Evolutionary conservation across 2,888 invertebrate species (phyloP).

Genomic region (Drosophila austrosaltans): DNA sequence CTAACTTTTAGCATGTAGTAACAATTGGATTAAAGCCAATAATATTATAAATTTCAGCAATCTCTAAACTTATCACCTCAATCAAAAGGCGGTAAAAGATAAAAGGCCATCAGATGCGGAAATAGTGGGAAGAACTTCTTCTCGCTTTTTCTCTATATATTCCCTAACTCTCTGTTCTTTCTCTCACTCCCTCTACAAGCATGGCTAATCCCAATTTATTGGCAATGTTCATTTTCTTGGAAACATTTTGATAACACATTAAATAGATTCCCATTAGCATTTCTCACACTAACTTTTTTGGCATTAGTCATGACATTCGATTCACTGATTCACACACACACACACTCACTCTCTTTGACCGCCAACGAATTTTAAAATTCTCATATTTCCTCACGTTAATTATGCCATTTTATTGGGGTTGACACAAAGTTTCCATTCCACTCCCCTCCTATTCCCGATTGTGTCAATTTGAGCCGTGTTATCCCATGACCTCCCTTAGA

Average conservation of each 20-base stretch:
- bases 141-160: not conserved
- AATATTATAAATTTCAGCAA: no score
- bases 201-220: constrained; percentile 2
- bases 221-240: not conserved
- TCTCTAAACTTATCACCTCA: no score
- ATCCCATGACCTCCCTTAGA: not conserved
- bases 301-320: constrained; percentile 35
- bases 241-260: constrained; percentile 2
- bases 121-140: not conserved
- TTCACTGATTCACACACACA: constrained; percentile 22
- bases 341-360: not conserved
- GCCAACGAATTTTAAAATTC: constrained; percentile 11
- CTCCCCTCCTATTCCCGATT: not conserved
- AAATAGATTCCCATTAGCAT: not conserved
- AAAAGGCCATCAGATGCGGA: not conserved
- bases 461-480: not conserved
- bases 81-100: no score
- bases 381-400: constrained; percentile 6
- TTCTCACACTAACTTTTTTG: constrained; percentile 19
- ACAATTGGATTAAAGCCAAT: no score
- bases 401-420: constrained; percentile 11
- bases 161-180: not conserved
- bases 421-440: constrained; percentile 7
- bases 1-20: no score
- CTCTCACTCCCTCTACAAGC: not conserved